A percentile compares a stretch with the other conserved stretches of the same genome.
These are phyloP conservation scores for Aphelenchoides avenae DNA, from an alignment of 1,140 invertebrate species.

Conservation along the genomic window DNA sequence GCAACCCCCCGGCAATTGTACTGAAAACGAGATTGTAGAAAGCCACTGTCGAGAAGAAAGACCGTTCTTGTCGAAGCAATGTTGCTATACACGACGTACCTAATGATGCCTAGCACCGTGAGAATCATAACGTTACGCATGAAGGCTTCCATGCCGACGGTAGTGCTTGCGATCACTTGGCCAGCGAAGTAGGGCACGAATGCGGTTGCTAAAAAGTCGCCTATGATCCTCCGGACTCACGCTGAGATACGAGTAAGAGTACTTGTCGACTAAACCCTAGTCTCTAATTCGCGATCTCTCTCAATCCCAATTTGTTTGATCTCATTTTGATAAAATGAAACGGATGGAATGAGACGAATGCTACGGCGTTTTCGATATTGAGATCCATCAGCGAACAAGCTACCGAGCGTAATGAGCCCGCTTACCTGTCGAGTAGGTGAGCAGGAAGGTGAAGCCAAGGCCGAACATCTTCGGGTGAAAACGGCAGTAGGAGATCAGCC, in stretches of 20 bases:
- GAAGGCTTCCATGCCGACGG: too few species aligned
- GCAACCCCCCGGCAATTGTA: conserved; percentile 35
- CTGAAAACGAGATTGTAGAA: conserved; percentile 17
- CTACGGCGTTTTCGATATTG: too few species aligned
- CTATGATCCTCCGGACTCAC: too few species aligned
- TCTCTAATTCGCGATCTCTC: too few species aligned
- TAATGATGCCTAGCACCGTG: background rate
- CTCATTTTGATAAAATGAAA: too few species aligned
- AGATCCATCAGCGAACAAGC: too few species aligned
- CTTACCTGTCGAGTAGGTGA: conserved; percentile 25
- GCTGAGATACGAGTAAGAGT: too few species aligned
- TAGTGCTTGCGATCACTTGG: conserved; percentile 50
- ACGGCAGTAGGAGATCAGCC: conserved; percentile 6
- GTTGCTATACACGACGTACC: background rate
- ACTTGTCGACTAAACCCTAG: too few species aligned
- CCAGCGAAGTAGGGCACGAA: conserved; percentile 50
- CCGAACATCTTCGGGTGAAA: conserved; percentile 11
- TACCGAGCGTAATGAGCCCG: too few species aligned
- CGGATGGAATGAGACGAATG: too few species aligned
- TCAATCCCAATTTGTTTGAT: too few species aligned
- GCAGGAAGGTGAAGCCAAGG: conserved; percentile 20
- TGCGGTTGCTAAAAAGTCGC: conserved; percentile 39
- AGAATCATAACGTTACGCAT: background rate
- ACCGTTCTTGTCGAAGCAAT: too few species aligned
- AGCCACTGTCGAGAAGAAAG: conserved; percentile 18